Conservation (phyloP, 2,888 invertebrate genomes). For the Limenitis arthemis region DNA sequence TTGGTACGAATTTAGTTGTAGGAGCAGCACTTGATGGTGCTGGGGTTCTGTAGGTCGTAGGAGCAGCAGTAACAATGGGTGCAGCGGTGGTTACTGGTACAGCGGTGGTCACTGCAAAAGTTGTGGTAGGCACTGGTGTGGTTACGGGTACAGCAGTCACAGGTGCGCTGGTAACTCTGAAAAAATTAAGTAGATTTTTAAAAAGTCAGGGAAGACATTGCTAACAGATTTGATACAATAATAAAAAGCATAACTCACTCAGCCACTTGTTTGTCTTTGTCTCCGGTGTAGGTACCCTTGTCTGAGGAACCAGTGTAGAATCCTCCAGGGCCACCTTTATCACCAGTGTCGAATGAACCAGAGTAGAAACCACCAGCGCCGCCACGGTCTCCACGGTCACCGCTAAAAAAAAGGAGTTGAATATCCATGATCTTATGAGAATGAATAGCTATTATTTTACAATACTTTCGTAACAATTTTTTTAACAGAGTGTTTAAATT, state of each 20-base stretch:
- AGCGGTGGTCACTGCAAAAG: slow-evolving; percentile 1
- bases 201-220: no score
- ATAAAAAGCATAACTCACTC: no score
- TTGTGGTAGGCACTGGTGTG: slow-evolving; percentile 3
- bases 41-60: no score
- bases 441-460: no score
- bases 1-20: no score
- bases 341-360: slow-evolving; percentile 24
- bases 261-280: slow-evolving; percentile 9
- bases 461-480: no score
- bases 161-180: neutral
- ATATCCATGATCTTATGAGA: no score
- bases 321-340: slow-evolving; percentile 29
- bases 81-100: slow-evolving; percentile 9
- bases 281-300: slow-evolving; percentile 20
- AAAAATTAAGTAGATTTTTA: neutral
- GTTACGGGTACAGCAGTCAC: neutral
- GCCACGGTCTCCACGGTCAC: slow-evolving; percentile 28
- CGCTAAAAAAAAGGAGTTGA: slow-evolving; percentile 10
- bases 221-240: no score
- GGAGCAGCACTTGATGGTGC: no score
- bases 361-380: slow-evolving; percentile 36
- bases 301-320: slow-evolving; percentile 29
- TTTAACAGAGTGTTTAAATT: no score
- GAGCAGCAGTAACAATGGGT: slow-evolving; percentile 1